Percentiles rank a stretch among this genome's conserved stretches.
These are phyloP conservation scores for Phengaris arion DNA, from an alignment of 2,888 invertebrate species.

Conservation along the genomic window DNA sequence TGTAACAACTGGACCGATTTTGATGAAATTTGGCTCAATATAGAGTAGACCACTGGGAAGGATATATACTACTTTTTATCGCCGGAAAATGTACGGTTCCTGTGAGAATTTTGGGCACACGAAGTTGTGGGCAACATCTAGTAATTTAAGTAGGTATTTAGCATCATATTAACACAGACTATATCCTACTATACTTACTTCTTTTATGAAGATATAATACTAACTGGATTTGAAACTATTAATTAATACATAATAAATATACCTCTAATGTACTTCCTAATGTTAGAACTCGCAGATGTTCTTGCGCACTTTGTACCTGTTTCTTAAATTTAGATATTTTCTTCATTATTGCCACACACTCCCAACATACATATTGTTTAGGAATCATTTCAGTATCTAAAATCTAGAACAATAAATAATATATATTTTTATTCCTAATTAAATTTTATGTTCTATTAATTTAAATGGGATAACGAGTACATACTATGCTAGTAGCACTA, in stretches of 20 bases:
- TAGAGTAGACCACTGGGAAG: no score
- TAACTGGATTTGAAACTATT: no score
- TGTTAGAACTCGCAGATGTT: conserved; percentile 60
- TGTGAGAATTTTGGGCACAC: no score
- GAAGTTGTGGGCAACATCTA: no score
- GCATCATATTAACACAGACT: no score
- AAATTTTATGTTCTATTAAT: background rate
- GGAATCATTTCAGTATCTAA: conserved; percentile 44
- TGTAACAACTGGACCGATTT: no score
- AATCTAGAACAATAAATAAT: conserved; percentile 42
- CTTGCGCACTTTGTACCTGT: conserved; percentile 68
- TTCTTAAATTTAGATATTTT: conserved; percentile 59
- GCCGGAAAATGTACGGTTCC: no score
- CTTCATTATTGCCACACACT: conserved; percentile 63
- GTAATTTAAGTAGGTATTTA: no score
- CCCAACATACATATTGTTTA: conserved; percentile 63
- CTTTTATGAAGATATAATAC: no score
- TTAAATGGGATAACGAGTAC: background rate
- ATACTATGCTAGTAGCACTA: background rate
- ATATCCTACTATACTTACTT: no score
- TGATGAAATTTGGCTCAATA: no score
- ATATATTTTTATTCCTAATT: background rate
- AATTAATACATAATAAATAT: background rate
- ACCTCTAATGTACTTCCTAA: conserved; percentile 65
- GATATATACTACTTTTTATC: no score